A percentile compares a stretch with the other conserved stretches of the same genome.
phyloP scores from a whole-genome alignment of 2,888 invertebrate species.

The Allolobophora icterica region DNA sequence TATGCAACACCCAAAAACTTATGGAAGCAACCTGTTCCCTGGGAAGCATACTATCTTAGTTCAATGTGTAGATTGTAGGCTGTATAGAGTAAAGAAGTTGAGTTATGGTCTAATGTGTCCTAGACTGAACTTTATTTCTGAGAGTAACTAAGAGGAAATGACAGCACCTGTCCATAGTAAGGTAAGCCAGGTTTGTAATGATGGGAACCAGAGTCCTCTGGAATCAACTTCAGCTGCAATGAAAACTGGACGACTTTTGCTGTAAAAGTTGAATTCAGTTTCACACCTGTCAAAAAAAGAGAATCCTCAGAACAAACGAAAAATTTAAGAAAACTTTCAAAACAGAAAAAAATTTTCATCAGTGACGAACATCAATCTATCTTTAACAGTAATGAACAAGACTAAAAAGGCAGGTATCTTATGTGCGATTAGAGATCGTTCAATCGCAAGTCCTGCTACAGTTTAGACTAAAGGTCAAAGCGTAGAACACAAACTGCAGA shows the following conservation, averaged over 20 bases:
- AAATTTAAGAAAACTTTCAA: neutral
- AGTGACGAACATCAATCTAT: neutral
- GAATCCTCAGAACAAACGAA: neutral
- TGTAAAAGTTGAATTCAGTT: neutral
- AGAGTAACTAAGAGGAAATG: neutral
- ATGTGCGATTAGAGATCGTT: no score
- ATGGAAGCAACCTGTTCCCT: neutral
- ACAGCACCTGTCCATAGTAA: neutral
- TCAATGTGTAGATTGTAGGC: no score
- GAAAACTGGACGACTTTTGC: neutral
- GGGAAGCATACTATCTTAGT: neutral
- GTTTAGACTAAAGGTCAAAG: no score
- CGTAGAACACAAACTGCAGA: no score
- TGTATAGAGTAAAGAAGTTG: neutral
- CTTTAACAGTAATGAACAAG: neutral
- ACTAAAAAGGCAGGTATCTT: neutral
- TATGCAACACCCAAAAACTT: neutral
- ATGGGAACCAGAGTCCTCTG: neutral
- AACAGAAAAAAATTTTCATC: neutral
- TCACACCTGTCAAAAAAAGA: neutral
- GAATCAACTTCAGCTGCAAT: neutral
- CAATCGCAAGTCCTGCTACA: no score
- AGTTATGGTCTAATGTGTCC: neutral
- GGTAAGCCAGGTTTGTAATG: constrained; percentile 23
- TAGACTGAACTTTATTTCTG: neutral